Percentiles rank a stretch among this genome's conserved stretches.
Conservation (phyloP, 2,797 vertebrate species). For the Apodemus agrarius region DNA sequence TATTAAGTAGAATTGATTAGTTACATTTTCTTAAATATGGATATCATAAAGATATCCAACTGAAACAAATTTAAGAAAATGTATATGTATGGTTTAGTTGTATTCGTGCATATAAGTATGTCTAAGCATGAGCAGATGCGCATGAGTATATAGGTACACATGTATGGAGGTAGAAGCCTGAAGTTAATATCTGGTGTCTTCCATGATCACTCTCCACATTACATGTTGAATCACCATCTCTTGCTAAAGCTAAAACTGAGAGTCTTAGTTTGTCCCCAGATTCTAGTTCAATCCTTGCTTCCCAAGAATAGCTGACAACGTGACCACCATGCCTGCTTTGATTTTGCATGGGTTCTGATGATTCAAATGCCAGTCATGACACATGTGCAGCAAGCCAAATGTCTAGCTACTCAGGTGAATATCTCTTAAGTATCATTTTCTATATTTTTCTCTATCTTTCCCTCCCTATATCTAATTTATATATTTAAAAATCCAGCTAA, state of each 20-base stretch:
- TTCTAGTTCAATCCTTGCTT: no score
- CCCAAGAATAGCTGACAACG: not conserved
- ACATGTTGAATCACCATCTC: not conserved
- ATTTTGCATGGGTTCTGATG: not conserved
- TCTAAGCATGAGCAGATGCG: not conserved
- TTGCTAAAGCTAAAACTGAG: not conserved
- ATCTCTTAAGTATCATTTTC: not conserved
- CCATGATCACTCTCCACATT: not conserved
- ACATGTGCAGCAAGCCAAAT: not conserved
- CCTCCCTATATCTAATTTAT: not conserved
- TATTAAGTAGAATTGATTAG: constrained; percentile 9
- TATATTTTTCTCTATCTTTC: no score
- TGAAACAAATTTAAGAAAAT: not conserved
- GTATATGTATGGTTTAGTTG: not conserved
- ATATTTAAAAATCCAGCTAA: not conserved
- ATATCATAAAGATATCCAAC: not conserved
- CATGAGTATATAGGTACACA: not conserved
- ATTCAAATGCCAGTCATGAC: not conserved
- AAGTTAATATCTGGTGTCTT: not conserved
- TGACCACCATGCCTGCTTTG: not conserved
- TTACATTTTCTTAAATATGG: not conserved
- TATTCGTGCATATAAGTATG: not conserved
- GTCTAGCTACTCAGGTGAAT: not conserved
- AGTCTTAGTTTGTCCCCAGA: not conserved
- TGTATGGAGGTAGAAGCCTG: not conserved